Conservation (phyloP, 2,888 invertebrate genomes). For the Lasiommata megera region DNA sequence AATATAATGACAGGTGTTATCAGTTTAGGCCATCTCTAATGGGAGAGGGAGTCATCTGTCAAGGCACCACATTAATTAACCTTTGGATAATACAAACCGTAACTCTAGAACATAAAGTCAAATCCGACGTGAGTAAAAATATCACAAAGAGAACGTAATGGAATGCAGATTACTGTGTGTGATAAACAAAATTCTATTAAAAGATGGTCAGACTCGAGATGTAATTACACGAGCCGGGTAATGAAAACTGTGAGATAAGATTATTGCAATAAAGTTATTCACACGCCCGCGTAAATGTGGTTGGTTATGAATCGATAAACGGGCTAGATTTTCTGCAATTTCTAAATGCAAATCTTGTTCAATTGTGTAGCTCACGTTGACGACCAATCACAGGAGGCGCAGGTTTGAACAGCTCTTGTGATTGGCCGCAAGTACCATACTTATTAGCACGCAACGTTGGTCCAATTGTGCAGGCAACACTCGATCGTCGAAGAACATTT, state of each 20-base stretch:
- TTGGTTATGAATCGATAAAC: not conserved
- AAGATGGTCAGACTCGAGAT: slow-evolving; percentile 12
- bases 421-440: too few species aligned
- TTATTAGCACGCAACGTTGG: too few species aligned
- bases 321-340: not conserved
- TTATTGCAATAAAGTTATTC: slow-evolving; percentile 14
- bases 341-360: not conserved
- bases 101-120: not conserved
- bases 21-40: too few species aligned
- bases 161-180: slow-evolving; percentile 16
- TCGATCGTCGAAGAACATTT: too few species aligned
- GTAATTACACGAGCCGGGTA: slow-evolving; percentile 13
- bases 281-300: not conserved
- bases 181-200: slow-evolving; percentile 26
- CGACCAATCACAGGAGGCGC: too few species aligned
- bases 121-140: slow-evolving; percentile 16
- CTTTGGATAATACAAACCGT: too few species aligned
- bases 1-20: too few species aligned
- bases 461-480: too few species aligned
- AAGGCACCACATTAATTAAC: too few species aligned
- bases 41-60: too few species aligned
- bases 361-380: too few species aligned
- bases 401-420: too few species aligned
- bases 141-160: slow-evolving; percentile 26
- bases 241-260: slow-evolving; percentile 19